Evolutionary conservation across 2,888 invertebrate species (phyloP).

Genomic region (Hedychridium roseum): DNA sequence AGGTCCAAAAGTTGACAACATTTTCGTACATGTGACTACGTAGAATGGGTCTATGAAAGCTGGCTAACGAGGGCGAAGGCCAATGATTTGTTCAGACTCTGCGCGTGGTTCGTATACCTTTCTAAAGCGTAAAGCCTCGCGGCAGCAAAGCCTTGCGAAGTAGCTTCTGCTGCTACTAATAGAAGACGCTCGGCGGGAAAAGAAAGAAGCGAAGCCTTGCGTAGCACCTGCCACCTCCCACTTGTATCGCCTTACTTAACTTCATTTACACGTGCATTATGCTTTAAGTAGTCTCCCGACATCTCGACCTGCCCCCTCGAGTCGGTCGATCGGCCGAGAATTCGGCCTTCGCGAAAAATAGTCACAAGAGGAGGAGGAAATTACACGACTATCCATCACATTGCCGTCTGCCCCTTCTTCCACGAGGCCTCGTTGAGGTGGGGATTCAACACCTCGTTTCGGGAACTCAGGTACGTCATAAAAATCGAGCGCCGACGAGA

Average conservation of each 20-base stretch:
- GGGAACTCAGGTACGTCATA: no score
- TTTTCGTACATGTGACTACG: no score
- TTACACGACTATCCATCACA: no score
- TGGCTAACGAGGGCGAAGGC: no score
- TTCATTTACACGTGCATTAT: constrained; percentile 32
- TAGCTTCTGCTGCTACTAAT: constrained; percentile 34
- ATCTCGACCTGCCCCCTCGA: constrained; percentile 30
- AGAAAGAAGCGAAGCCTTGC: constrained; percentile 13
- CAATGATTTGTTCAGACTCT: constrained; percentile 1
- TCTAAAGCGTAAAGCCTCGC: constrained; percentile 18
- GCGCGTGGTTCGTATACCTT: constrained; percentile 8
- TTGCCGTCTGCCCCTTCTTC: no score
- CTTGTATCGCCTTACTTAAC: constrained; percentile 29
- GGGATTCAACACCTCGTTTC: no score
- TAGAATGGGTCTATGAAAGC: no score
- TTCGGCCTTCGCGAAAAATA: no score
- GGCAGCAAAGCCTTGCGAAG: constrained; percentile 16
- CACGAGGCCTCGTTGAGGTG: no score
- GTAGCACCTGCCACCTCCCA: constrained; percentile 28
- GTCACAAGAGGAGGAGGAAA: no score
- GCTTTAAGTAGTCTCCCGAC: constrained; percentile 31
- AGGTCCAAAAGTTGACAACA: no score
- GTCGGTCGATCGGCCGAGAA: background rate
- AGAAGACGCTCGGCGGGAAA: constrained; percentile 26
- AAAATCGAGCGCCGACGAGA: no score